Conservation (phyloP, 2,888 invertebrate species). For the Cylindroiulus punctatus region DNA sequence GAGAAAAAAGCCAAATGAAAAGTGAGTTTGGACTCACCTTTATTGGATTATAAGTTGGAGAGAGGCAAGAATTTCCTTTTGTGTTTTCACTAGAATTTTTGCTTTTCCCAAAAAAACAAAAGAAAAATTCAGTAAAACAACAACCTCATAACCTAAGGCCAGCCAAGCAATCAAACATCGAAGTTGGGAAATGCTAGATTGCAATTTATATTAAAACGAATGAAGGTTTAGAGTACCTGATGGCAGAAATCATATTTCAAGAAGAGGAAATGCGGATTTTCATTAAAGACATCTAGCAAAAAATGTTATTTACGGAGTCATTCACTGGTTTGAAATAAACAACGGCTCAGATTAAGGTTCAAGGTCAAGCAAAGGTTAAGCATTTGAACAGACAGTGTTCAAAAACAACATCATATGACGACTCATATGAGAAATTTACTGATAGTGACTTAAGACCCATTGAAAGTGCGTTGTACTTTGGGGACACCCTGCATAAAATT, state of each 20-base stretch:
- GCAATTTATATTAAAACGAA: not conserved
- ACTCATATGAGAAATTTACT: no score
- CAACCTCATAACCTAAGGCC: not conserved
- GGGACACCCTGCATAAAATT: no score
- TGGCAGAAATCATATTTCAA: not conserved
- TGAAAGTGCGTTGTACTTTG: no score
- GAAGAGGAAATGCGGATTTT: not conserved
- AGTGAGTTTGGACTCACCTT: not conserved
- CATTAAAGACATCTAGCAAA: not conserved
- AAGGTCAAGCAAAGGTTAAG: no score
- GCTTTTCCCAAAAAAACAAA: not conserved
- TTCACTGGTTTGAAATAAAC: no score
- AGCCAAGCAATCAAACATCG: not conserved
- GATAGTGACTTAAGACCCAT: no score
- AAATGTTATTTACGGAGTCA: no score
- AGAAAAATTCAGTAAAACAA: not conserved
- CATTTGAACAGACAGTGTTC: no score
- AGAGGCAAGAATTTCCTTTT: constrained; percentile 7
- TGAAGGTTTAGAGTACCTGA: not conserved
- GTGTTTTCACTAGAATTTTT: not conserved
- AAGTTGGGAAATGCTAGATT: not conserved
- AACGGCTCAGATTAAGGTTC: no score
- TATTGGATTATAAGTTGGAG: not conserved
- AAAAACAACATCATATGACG: no score
- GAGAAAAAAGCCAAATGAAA: constrained; percentile 15